Conservation (phyloP, 2,888 invertebrate species). For the Campoplex nolae region DNA sequence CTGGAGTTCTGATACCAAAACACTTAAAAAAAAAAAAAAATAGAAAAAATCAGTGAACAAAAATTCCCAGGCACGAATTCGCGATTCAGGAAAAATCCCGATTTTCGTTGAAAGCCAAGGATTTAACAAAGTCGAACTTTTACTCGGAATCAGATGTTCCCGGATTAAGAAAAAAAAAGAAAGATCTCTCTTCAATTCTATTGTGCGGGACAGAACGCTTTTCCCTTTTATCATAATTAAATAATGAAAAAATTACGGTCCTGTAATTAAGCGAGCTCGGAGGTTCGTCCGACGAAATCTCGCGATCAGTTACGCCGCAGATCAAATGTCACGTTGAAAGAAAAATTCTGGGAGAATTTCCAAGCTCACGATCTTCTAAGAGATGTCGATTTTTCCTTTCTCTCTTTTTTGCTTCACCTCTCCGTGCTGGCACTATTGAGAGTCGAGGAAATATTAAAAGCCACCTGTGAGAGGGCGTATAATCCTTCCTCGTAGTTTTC, state of each 20-base stretch:
- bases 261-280: slow-evolving; percentile 33
- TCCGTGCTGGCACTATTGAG: background rate
- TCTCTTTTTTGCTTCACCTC: background rate
- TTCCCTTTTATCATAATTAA: slow-evolving; percentile 47
- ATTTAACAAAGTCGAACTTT: slow-evolving; percentile 37
- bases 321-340: slow-evolving; percentile 24
- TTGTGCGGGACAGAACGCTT: slow-evolving; percentile 1
- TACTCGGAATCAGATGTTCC: slow-evolving; percentile 21
- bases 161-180: slow-evolving; percentile 1
- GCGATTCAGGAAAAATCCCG: background rate
- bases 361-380: slow-evolving; percentile 25
- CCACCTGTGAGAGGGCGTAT: slow-evolving; percentile 32
- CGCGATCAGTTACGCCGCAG: slow-evolving; percentile 57
- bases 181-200: background rate
- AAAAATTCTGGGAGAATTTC: slow-evolving; percentile 2
- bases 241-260: slow-evolving; percentile 53
- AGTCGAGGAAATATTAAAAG: background rate
- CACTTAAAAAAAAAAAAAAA: background rate
- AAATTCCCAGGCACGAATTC: background rate
- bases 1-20: background rate
- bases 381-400: slow-evolving; percentile 45
- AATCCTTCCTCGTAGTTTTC: slow-evolving; percentile 61
- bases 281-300: slow-evolving; percentile 29
- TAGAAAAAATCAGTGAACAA: background rate
- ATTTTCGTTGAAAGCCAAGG: background rate